These are phyloP conservation scores for Gadus macrocephalus DNA, from an alignment of 2,113 vertebrate genomes.

Conservation along the genomic window DNA sequence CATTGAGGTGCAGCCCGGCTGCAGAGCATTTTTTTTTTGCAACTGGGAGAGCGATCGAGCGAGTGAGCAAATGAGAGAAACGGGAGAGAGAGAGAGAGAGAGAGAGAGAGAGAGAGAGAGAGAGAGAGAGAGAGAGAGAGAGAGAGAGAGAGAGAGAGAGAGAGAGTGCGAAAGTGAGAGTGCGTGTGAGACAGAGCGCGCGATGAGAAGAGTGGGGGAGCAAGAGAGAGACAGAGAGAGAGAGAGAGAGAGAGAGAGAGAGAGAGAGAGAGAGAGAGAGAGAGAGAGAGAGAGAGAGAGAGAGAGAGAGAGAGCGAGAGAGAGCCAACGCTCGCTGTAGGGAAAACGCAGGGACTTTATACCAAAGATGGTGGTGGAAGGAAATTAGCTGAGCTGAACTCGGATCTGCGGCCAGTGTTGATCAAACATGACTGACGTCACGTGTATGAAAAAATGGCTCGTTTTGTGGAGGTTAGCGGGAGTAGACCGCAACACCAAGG, in stretches of 20 bases:
- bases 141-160: no score
- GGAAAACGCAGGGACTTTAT: conserved; percentile 51
- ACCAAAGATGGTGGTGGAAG: conserved; percentile 73
- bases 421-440: conserved; percentile 89
- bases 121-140: conserved; percentile 24
- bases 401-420: conserved; percentile 81
- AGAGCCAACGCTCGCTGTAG: conserved; percentile 14
- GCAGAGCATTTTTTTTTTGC: conserved; percentile 61
- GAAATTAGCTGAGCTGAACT: conserved; percentile 69
- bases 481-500: conserved; percentile 48
- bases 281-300: neutral
- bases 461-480: conserved; percentile 3
- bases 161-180: conserved; percentile 24
- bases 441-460: conserved; percentile 63
- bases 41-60: conserved; percentile 52
- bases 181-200: no score
- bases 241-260: conserved; percentile 21
- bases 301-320: neutral
- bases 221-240: conserved; percentile 17
- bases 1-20: conserved; percentile 71
- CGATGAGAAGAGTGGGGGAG: neutral
- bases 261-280: conserved; percentile 5
- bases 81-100: neutral
- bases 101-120: neutral
- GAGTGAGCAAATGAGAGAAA: conserved; percentile 13